These are phyloP conservation scores for Timema cristinae DNA, from an alignment of 2,888 invertebrate genomes.

Conservation along the genomic window DNA sequence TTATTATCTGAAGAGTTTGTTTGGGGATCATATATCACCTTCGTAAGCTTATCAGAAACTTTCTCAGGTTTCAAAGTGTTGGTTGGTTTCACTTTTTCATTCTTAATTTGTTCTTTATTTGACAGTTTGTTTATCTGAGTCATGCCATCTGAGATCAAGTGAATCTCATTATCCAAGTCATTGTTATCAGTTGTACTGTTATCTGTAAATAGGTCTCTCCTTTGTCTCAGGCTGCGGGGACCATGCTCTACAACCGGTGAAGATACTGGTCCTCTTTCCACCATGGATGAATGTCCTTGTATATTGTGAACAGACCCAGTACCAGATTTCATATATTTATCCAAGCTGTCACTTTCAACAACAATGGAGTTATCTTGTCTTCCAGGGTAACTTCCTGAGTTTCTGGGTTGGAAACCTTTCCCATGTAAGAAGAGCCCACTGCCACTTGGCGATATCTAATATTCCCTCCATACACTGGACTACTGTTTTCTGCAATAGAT, in stretches of 20 bases:
- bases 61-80: neutral
- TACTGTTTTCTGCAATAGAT: too few species aligned
- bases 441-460: neutral
- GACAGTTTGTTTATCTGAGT: too few species aligned
- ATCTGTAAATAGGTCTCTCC: neutral
- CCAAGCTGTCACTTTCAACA: constrained; percentile 1
- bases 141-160: neutral
- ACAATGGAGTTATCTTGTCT: constrained; percentile 11
- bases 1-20: too few species aligned
- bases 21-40: too few species aligned
- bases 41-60: too few species aligned
- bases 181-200: neutral
- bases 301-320: too few species aligned
- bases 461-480: neutral
- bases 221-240: constrained; percentile 42
- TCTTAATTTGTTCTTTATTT: neutral
- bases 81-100: neutral
- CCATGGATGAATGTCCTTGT: neutral
- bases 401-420: neutral
- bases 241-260: constrained; percentile 43
- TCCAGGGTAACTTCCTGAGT: constrained; percentile 5
- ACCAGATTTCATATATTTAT: too few species aligned
- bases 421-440: neutral
- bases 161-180: constrained; percentile 9
- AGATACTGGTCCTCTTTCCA: neutral